Conservation (phyloP, 2,888 invertebrate genomes). For the Arenicola marina region DNA sequence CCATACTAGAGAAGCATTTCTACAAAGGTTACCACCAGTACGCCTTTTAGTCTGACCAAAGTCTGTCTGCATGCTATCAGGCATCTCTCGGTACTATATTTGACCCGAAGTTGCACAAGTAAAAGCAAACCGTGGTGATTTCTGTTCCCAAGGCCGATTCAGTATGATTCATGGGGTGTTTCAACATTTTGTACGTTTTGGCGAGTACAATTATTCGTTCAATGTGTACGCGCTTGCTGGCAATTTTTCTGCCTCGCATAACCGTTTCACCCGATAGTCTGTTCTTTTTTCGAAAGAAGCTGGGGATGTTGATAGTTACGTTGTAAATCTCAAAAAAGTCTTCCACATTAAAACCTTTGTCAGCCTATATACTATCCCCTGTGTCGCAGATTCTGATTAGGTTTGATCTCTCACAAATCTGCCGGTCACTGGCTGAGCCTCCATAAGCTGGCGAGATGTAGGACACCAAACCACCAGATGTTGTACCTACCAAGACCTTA, state of each 20-base stretch:
- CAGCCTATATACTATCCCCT: conserved; percentile 6
- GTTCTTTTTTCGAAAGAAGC: conserved; percentile 35
- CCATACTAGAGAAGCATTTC: no score
- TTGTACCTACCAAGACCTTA: conserved; percentile 31
- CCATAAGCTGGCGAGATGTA: conserved; percentile 37
- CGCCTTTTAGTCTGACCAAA: no score
- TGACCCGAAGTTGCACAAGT: conserved; percentile 9
- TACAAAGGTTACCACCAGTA: no score
- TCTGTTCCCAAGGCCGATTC: conserved; percentile 5
- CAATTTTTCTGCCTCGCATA: conserved; percentile 29
- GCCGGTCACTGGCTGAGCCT: conserved; percentile 37
- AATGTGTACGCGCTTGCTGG: conserved; percentile 33
- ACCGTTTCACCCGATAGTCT: conserved; percentile 21
- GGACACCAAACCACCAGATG: conserved; percentile 35
- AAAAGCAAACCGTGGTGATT: conserved; percentile 7
- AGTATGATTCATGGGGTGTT: conserved; percentile 8
- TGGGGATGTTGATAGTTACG: no score
- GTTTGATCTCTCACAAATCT: conserved; percentile 13
- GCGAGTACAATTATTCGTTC: conserved; percentile 31
- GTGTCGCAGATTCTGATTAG: conserved; percentile 1
- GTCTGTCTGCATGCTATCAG: no score
- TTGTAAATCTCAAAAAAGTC: no score
- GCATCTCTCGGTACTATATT: conserved; percentile 12
- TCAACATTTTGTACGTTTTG: conserved; percentile 20
- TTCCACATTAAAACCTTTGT: no score